Percentiles rank a stretch among this genome's conserved stretches.
Evolutionary conservation across 23 tunicate species (phyloP).

Genomic region (Halocynthia roretzi): DNA sequence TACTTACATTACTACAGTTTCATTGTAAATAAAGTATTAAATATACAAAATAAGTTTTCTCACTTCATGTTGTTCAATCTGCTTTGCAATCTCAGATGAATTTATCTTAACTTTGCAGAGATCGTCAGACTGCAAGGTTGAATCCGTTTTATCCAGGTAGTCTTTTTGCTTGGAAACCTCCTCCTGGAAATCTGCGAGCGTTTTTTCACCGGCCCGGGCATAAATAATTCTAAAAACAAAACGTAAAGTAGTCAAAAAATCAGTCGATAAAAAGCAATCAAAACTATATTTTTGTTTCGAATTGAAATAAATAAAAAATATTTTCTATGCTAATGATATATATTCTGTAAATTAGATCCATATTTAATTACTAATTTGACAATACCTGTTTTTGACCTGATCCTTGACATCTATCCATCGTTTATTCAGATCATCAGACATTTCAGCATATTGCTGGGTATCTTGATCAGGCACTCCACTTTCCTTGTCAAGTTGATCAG

Average conservation of each 20-base stretch:
- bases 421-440: constrained; percentile 32
- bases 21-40: background rate
- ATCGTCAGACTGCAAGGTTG: constrained; percentile 19
- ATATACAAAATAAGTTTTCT: background rate
- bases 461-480: constrained; percentile 22
- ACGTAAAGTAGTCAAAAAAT: no score
- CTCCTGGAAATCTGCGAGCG: constrained; percentile 35
- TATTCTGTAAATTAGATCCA: background rate
- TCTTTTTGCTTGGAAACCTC: constrained; percentile 31
- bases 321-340: background rate
- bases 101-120: constrained; percentile 14
- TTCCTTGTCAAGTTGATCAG: constrained; percentile 4
- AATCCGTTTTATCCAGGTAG: constrained; percentile 41
- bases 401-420: constrained; percentile 65
- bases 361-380: background rate
- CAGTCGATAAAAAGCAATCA: no score
- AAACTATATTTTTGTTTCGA: no score
- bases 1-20: background rate
- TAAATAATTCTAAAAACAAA: constrained; percentile 37
- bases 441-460: constrained; percentile 18
- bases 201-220: constrained; percentile 31
- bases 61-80: constrained; percentile 72
- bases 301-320: background rate
- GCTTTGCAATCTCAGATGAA: constrained; percentile 29
- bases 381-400: constrained; percentile 68